Base-by-base conservation (phyloP, 30 jellyfish, hydroid and myxozoan species). In the Calvadosia cruxmelitensis region DNA sequence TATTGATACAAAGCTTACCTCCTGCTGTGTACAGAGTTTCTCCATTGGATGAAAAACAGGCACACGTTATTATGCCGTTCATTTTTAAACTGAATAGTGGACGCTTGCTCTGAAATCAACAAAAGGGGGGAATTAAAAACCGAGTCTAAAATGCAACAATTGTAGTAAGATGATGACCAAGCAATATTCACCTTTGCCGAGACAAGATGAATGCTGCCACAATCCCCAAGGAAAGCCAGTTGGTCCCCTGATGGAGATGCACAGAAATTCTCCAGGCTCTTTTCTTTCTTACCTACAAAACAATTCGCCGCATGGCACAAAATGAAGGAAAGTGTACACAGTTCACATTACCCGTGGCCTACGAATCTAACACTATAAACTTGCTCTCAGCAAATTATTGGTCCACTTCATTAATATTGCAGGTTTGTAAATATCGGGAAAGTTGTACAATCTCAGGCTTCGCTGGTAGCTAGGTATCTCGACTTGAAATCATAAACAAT, bases 121-220 rank as follows among this genome's bases (percentile, higher is more conserved):
- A 72, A 23, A 29, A 52, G 1, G 23, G 0, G 1, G 33, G n/a
- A 51, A 1, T 23, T 5, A 65, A 65, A 23, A 23, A 25, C 27
- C 20, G 10, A 10, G 20, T 42, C 57, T 42, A 5, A 20, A 42
- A n/a, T n/a, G n/a, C n/a, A n/a, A n/a, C n/a, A n/a, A n/a, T n/a
- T n/a, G n/a, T n/a, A n/a, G n/a, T n/a, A n/a, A n/a, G n/a, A n/a
- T 42, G 57, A 5, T 5, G 20, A 42, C 10, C 15, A 5, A 42
- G 57, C 20, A 42, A 20, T 70, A 32, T 0, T 34, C 29, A 86
- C 96, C 79, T 80, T 74, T 27, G 86, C 50, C 0, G 95, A 86
- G 13, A 80, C 96, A 32, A 86, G 72, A 53, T 86, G 78, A 3
- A 86, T 68, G 49, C 79, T 76, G 16, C 96, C 96, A 74, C 92